Percentiles rank a stretch among this genome's conserved stretches.
Conservation (phyloP, 35 echinoderm and acorn worm genomes). For the Lytechinus variegatus region DNA sequence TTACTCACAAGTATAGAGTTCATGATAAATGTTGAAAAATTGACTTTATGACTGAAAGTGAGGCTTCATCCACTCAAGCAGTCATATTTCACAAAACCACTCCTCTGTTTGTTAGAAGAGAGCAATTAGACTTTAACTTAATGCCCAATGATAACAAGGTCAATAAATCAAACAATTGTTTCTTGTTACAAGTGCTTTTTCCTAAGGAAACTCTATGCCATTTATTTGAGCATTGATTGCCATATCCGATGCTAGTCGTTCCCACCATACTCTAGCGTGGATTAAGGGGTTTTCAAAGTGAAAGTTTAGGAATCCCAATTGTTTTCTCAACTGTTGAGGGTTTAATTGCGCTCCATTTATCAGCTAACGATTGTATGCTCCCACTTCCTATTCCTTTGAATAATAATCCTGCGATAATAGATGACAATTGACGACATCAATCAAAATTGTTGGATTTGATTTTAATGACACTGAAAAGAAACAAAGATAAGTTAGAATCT, state of each 20-base stretch:
- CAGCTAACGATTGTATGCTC: not conserved
- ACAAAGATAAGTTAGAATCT: not conserved
- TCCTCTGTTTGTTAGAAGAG: not conserved
- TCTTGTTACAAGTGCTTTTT: constrained; percentile 35
- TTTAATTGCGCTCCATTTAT: constrained; percentile 36
- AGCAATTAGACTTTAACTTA: not conserved
- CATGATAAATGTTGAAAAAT: not conserved
- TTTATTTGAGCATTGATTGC: constrained; percentile 24
- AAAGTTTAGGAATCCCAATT: not conserved
- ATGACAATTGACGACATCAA: not conserved
- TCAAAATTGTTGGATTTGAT: not conserved
- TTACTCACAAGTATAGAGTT: not conserved
- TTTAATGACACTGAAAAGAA: not conserved
- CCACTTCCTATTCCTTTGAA: constrained; percentile 13
- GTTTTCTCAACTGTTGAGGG: constrained; percentile 21
- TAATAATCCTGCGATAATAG: constrained; percentile 34
- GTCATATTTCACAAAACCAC: not conserved
- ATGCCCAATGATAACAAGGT: constrained; percentile 42
- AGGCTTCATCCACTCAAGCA: not conserved
- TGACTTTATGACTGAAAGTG: not conserved
- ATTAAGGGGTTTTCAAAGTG: not conserved
- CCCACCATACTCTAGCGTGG: not conserved
- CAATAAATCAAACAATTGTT: constrained; percentile 39
- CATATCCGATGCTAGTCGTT: not conserved
- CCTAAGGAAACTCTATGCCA: constrained; percentile 27